Evolutionary conservation across 2,797 vertebrate species (phyloP).

Genomic region (Danio aesculapii): DNA sequence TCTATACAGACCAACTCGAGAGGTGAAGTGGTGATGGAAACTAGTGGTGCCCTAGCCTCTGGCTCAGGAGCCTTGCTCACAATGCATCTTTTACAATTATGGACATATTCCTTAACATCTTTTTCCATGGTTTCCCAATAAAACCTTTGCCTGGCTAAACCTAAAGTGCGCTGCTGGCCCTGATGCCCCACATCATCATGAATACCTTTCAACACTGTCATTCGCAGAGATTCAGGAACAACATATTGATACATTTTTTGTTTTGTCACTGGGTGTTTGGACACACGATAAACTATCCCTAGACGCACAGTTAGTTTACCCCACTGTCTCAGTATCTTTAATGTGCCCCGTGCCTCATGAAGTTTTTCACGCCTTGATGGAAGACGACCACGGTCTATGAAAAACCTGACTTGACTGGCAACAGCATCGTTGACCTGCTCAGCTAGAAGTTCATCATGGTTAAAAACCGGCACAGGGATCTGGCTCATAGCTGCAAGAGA

Average conservation of each 20-base stretch:
- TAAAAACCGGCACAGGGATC: background rate
- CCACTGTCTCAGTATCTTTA: conserved; percentile 8
- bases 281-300: background rate
- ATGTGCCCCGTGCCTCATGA: background rate
- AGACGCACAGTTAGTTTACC: background rate
- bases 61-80: conserved; percentile 8
- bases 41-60: conserved; percentile 4
- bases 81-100: background rate
- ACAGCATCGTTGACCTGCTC: conserved; percentile 7
- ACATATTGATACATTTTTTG: background rate
- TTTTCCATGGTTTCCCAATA: background rate
- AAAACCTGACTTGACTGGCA: conserved; percentile 6
- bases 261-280: background rate
- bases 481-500: conserved; percentile 1
- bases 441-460: background rate
- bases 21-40: conserved; percentile 3
- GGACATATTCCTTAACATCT: background rate
- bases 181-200: background rate
- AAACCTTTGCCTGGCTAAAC: background rate
- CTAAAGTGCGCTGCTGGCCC: background rate
- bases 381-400: background rate
- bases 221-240: background rate
- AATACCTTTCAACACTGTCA: background rate
- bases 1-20: conserved; percentile 14
- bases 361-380: conserved; percentile 4